phyloP scores from a whole-genome alignment of 2,113 vertebrate species.

The Zapus hudsonius region DNA sequence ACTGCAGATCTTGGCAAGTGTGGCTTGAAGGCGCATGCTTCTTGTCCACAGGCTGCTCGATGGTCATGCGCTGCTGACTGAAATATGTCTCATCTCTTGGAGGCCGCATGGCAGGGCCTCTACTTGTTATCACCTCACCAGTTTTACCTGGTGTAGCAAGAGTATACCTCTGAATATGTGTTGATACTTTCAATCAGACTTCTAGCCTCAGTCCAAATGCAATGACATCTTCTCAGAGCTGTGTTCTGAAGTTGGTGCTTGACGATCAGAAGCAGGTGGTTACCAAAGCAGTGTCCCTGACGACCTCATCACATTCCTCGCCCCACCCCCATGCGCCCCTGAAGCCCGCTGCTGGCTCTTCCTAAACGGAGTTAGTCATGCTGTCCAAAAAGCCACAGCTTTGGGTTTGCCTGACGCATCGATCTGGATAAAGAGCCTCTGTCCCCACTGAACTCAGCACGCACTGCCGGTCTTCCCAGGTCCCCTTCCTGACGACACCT shows the following conservation, averaged over 20 bases:
- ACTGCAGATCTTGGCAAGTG: neutral
- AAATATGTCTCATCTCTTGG: constrained; percentile 30
- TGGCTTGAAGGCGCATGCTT: constrained; percentile 6
- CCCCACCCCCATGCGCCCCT: neutral
- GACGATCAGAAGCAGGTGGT: neutral
- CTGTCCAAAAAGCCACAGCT: neutral
- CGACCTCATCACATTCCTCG: neutral
- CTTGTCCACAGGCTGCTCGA: constrained; percentile 14
- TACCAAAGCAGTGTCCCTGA: neutral
- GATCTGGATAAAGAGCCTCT: constrained; percentile 5
- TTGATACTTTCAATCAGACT: constrained; percentile 43
- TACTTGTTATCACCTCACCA: constrained; percentile 38
- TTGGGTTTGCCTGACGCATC: constrained; percentile 19
- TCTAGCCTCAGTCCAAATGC: constrained; percentile 26
- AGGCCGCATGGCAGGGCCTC: neutral
- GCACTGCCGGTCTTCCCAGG: constrained; percentile 49
- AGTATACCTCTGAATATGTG: constrained; percentile 66
- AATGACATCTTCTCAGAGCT: constrained; percentile 6
- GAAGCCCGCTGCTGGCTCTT: neutral
- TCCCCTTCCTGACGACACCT: neutral
- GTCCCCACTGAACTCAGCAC: neutral
- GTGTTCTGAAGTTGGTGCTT: constrained; percentile 1
- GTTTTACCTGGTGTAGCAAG: constrained; percentile 55
- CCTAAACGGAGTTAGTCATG: neutral
- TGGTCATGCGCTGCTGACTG: constrained; percentile 26